Evolutionary conservation across 2,888 invertebrate genomes (phyloP), one percentile per base, ranked within the genome.

Genomic region (Leptopilina syphax): DNA sequence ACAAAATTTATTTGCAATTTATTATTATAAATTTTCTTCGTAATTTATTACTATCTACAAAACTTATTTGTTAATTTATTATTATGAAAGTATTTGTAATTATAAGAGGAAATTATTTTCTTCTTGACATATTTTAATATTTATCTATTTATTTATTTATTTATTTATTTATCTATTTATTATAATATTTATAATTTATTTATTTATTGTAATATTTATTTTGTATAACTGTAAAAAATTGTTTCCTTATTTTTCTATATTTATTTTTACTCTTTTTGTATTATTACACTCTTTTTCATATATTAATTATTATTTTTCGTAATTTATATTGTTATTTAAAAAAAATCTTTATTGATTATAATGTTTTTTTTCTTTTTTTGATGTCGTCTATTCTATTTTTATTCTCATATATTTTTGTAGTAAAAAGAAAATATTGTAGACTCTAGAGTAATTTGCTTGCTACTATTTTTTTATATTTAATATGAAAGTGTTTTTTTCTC

Each of bases 361-460:
- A 2, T 18, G 18, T 18, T 18, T 34, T 34, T 34, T 34, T 34
- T 34, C 34, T 34, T 34, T 63, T 57, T 34, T 73, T 73, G 54
- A 57, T 73, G 54, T 73, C 34, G 54, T 73, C 34, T 50, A 73
- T 13, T 34, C 34, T 70, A 13, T 70, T 57, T 34, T n/a, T 34
- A 70, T 12, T 70, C 50, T 50, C 50, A 3, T 70, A 3, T 70
- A 2, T 54, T 50, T 70, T 70, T 70, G 50, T 54, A 50, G 13
- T 50, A 50, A 50, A 12, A 50, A 12, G 10, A 12, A 50, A 12
- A 73, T 57, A 73, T 6, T 34, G 57, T 57, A 73, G 57, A 57
- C 34, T n/a, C 57, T 73, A 73, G n/a, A 73, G n/a, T 73, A 50
- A 27, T 73, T 34, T 73, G 73, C 73, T 73, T 73, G 73, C 57